These are phyloP conservation scores for Lepus timidus DNA, from an alignment of 2,113 vertebrate genomes.

Conservation along the genomic window DNA sequence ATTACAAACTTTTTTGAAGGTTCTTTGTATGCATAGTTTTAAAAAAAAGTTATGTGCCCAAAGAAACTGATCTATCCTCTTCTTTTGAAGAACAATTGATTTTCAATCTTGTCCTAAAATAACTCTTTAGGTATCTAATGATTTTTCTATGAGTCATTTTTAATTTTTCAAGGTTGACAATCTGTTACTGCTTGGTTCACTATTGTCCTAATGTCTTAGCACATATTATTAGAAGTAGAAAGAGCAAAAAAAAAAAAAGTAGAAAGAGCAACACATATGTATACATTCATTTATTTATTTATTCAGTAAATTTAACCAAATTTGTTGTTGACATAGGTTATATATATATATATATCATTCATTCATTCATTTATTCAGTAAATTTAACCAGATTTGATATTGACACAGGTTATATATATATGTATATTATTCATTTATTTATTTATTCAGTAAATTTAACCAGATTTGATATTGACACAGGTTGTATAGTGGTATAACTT, in stretches of 20 bases:
- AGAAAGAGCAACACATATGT: neutral
- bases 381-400: too few relatives aligned
- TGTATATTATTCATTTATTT: neutral
- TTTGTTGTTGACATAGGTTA: too few relatives aligned
- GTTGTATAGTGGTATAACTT: neutral
- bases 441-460: slow-evolving; percentile 28
- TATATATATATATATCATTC: too few relatives aligned
- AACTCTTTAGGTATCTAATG: neutral
- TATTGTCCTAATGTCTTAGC: neutral
- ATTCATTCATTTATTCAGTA: too few relatives aligned
- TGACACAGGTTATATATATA: neutral
- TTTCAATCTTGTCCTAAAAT: neutral
- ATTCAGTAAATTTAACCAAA: too few relatives aligned
- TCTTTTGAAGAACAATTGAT: slow-evolving; percentile 11
- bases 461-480: neutral
- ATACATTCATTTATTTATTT: too few relatives aligned
- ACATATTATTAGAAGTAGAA: neutral
- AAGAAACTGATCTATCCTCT: too few relatives aligned
- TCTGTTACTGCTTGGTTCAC: neutral
- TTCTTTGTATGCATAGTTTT: too few relatives aligned
- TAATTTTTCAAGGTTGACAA: neutral
- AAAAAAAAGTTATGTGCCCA: too few relatives aligned
- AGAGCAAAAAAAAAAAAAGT: neutral
- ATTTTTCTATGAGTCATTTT: neutral
- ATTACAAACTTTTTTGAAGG: too few relatives aligned